Percentiles rank a stretch among this genome's conserved stretches.
These are phyloP conservation scores for Scaptomyza flava DNA, from an alignment of 2,888 invertebrate species.

Conservation along the genomic window DNA sequence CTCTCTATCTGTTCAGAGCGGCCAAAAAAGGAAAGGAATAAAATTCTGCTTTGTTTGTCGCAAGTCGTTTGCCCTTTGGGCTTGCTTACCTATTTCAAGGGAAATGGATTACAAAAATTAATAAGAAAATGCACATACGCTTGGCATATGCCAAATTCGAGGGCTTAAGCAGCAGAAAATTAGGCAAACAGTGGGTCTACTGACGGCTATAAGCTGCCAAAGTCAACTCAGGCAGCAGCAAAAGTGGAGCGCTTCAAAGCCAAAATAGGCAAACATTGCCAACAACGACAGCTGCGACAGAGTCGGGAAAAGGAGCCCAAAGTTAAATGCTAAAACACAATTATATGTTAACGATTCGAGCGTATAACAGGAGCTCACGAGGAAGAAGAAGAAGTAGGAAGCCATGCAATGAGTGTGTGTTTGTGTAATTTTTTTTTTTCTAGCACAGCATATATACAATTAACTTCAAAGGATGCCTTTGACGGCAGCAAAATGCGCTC, in stretches of 20 bases:
- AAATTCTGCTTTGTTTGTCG: neutral
- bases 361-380: slow-evolving; percentile 40
- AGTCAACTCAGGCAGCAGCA: neutral
- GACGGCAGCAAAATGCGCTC: slow-evolving; percentile 72
- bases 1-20: no score
- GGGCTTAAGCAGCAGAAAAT: slow-evolving; percentile 64
- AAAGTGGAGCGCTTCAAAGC: slow-evolving; percentile 52
- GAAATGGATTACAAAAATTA: slow-evolving; percentile 68
- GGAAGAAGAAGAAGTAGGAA: slow-evolving; percentile 21
- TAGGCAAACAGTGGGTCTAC: slow-evolving; percentile 71
- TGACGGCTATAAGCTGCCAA: slow-evolving; percentile 3
- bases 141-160: slow-evolving; percentile 43
- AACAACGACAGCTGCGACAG: slow-evolving; percentile 30
- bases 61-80: slow-evolving; percentile 35
- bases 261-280: slow-evolving; percentile 53
- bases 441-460: slow-evolving; percentile 67
- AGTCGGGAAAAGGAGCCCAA: slow-evolving; percentile 53
- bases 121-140: slow-evolving; percentile 57
- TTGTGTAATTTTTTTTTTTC: slow-evolving; percentile 52
- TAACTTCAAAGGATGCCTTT: slow-evolving; percentile 79
- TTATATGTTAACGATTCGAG: slow-evolving; percentile 66
- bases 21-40: no score
- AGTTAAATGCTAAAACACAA: slow-evolving; percentile 77
- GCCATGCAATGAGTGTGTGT: slow-evolving; percentile 25
- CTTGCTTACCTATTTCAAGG: slow-evolving; percentile 39